phyloP scores from a whole-genome alignment of 1,140 invertebrate species.

The Frieseomelitta varia region DNA sequence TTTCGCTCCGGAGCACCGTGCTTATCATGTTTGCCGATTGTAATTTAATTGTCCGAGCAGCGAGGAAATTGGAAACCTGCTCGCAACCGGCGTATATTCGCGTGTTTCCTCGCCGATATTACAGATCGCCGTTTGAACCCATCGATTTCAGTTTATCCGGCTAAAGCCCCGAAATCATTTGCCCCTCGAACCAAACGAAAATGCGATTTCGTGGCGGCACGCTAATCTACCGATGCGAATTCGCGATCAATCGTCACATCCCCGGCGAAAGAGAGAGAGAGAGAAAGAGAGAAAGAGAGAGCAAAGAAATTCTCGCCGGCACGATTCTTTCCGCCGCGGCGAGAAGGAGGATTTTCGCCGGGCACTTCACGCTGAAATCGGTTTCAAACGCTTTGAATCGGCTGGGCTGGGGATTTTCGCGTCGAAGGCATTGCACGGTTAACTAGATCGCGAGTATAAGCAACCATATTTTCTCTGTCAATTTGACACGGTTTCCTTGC shows the following conservation, averaged over 20 bases:
- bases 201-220: conserved; percentile 55
- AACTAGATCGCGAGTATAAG: background rate
- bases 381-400: background rate
- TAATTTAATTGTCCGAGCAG: conserved; percentile 79
- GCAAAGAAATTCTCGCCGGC: background rate
- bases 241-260: conserved; percentile 45
- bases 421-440: background rate
- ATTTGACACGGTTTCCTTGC: too few relatives aligned
- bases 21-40: conserved; percentile 76
- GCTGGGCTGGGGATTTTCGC: background rate
- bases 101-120: conserved; percentile 59
- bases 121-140: conserved; percentile 66
- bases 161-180: conserved; percentile 58
- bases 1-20: conserved; percentile 65
- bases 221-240: conserved; percentile 51
- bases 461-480: background rate
- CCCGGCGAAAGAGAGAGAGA: too few relatives aligned
- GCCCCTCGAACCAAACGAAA: conserved; percentile 61
- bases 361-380: background rate
- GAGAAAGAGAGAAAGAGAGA: too few relatives aligned
- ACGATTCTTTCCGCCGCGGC: background rate
- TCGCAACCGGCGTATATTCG: conserved; percentile 57
- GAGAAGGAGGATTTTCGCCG: background rate
- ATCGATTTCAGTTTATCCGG: conserved; percentile 69
- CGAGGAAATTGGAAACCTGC: conserved; percentile 78